Base-by-base conservation (phyloP, 2,797 vertebrate genomes). In the Hylomyscus alleni region DNA sequence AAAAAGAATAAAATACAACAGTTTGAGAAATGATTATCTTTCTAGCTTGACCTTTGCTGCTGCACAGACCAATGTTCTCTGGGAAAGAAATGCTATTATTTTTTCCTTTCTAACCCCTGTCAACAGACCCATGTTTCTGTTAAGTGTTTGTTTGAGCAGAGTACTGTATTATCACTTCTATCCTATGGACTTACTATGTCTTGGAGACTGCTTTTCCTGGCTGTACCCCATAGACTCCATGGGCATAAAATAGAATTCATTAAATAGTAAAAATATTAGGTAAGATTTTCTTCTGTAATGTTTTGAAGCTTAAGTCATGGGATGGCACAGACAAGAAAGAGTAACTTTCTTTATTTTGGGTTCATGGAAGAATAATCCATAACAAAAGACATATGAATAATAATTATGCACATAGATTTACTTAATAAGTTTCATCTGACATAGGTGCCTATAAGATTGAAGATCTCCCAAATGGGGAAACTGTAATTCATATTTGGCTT, bases 281-380 rank as follows among this genome's bases (percentile, higher is more conserved):
- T 44, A 80, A 89, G 13, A 37, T 20, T 89, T 94, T 94, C 11
- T 6, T 93, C 54, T 62, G 2, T 15, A 19, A 72, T 65, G 11
- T 77, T 96, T 91, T 72, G 26, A 69, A 91, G 73, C 81, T n/a
- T 69, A 92, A 90, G 89, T 97, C 90, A 96, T 78, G 47, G 6
- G 6, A 31, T 73, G 5, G 22, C 14, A 2, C 20, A 73, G 44
- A 47, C 10, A 67, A 91, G 26, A 60, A 78, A 34, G 52, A 2
- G 14, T 80, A 40, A 62, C 50, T 60, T 78, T 58, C 20, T 31
- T 75, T 52, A 80, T 8, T 22, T 13, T 56, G n/a, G 31, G 52
- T 40, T 87, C 17, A 6, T 78, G 22, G 26, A 50, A 44, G 22
- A 82, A 29, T 50, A 19, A 87, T 13, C 34, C 34, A 26, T 22